Percentiles rank a stretch among this genome's conserved stretches.
Evolutionary conservation across 1,140 invertebrate species (phyloP).

Genomic region (Amphibalanus amphitrite): DNA sequence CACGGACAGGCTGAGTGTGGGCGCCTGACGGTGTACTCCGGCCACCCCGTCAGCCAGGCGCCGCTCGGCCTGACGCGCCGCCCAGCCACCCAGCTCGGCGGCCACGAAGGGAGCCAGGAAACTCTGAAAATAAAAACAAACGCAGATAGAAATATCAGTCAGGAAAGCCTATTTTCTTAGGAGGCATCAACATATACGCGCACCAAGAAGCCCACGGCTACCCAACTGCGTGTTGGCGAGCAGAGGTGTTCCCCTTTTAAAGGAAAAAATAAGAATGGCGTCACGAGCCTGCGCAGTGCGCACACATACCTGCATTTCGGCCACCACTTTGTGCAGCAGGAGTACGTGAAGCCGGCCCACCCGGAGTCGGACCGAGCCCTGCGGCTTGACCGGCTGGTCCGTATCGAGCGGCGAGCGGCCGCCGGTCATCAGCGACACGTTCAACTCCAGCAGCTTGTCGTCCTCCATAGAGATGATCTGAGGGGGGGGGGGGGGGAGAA

Average conservation of each 20-base stretch:
- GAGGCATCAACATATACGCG: too few species aligned
- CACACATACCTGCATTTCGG: slow-evolving; percentile 41
- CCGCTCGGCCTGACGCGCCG: slow-evolving; percentile 25
- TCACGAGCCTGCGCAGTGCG: slow-evolving; percentile 10
- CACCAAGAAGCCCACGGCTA: too few species aligned
- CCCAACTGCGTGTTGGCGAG: too few species aligned
- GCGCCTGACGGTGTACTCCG: not conserved
- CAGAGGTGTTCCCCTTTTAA: too few species aligned
- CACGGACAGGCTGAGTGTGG: not conserved
- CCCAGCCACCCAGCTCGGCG: slow-evolving; percentile 26
- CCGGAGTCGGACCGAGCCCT: slow-evolving; percentile 48
- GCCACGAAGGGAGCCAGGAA: slow-evolving; percentile 45
- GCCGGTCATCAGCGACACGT: not conserved
- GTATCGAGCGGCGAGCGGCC: not conserved
- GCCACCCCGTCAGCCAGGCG: slow-evolving; percentile 25
- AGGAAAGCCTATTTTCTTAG: too few species aligned
- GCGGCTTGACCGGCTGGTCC: slow-evolving; percentile 28
- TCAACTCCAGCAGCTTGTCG: not conserved
- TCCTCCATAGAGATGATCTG: not conserved
- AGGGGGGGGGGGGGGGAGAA: too few species aligned
- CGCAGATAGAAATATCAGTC: slow-evolving; percentile 14
- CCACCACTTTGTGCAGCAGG: slow-evolving; percentile 47
- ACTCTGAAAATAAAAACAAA: slow-evolving; percentile 31
- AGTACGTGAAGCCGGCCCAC: slow-evolving; percentile 52
- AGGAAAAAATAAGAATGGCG: too few species aligned